Base-by-base conservation (phyloP, 1,140 invertebrate genomes). In the Drosophila carrolli region DNA sequence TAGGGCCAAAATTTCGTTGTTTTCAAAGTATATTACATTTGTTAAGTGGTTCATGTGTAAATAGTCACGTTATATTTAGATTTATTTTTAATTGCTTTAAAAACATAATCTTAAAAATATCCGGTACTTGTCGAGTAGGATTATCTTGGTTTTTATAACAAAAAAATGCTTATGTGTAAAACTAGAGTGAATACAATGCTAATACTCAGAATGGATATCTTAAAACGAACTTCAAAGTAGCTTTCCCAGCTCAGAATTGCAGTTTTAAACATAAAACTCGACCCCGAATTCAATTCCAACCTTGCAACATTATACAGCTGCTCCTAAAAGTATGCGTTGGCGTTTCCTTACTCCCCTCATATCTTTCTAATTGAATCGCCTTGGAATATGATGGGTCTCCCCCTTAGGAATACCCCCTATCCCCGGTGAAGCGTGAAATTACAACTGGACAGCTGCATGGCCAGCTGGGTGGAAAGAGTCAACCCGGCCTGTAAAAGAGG, bases 261-360 rank as follows among this genome's bases (percentile, higher is more conserved):
- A 7, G 1, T 7, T 32, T 32, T 32, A 7, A 7, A 8, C 29
- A 6, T 2, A 7, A 32, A 7, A 32, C 8, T 10, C 35, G 13
- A 16, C 35, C 13, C 10, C 2, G 19, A 37, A 13, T 14, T 1
- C 19, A 37, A 10, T 47, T 5, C 13, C 14, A 32, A 23, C 14
- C 23, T 32, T 37, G 32, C 10, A 35, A 8, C 37, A 7, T 48
- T 35, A 27, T 19, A 10, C 14, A 46, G 13, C 11, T 35, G 58
- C 66, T 38, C 81, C 81, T 84, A 84, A 83, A 83, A 83, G 81
- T 84, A 83, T 84, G 61, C 38, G 2, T 35, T 43, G 37, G 8
- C 38, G 37, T 19, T 40, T 35, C 19, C 35, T 3, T 10, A 60
- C 19, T 41, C 35, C 51, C 19, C 32, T 56, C 37, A 11, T 76